Evolutionary conservation across 2,113 vertebrate species (phyloP).

Genomic region (Parotia lawesii): DNA sequence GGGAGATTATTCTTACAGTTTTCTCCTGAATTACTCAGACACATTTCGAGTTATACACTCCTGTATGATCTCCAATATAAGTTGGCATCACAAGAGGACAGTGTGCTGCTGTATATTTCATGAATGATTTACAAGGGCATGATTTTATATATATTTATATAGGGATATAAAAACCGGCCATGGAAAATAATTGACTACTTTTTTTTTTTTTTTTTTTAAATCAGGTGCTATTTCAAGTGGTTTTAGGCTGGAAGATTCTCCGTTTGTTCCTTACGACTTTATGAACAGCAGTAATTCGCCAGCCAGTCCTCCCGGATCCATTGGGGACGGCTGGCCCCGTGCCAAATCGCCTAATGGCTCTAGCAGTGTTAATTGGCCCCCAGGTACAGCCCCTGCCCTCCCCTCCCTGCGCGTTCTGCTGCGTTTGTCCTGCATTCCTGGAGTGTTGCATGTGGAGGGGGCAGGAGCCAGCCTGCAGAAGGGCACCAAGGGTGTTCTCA

Average conservation of each 20-base stretch:
- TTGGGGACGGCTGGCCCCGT: slow-evolving; percentile 98
- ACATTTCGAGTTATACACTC: neutral
- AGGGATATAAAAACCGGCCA: neutral
- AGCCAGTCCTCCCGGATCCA: slow-evolving; percentile 94
- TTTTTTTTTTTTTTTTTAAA: neutral
- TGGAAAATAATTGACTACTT: neutral
- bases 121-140: neutral
- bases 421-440: neutral
- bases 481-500: neutral
- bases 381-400: slow-evolving; percentile 68
- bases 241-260: slow-evolving; percentile 94
- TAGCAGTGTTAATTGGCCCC: slow-evolving; percentile 95
- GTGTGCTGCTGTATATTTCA: fast-evolving
- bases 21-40: neutral
- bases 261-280: slow-evolving; percentile 93
- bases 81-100: neutral
- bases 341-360: slow-evolving; percentile 98
- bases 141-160: neutral
- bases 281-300: slow-evolving; percentile 90
- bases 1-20: neutral
- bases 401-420: fast-evolving
- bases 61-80: neutral
- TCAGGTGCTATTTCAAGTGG: slow-evolving; percentile 97
- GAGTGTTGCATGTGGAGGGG: fast-evolving
- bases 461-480: neutral